phyloP scores from a whole-genome alignment of 1,140 invertebrate genomes.

The Drosophila lacteicornis region DNA sequence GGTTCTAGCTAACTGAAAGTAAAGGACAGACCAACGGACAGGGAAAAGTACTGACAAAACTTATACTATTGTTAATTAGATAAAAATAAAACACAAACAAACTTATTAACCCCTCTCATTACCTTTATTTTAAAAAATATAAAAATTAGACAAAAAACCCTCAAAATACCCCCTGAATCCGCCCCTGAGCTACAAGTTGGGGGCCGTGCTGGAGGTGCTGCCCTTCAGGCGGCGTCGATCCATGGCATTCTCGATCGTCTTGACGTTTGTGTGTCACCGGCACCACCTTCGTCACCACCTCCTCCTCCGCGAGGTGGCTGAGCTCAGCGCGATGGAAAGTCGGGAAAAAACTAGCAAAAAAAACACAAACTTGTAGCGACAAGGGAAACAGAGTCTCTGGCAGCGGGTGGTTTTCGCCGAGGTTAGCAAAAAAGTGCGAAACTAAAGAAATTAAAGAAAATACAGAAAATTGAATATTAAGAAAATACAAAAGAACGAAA shows the following conservation, averaged over 20 bases:
- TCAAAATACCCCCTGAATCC: not conserved
- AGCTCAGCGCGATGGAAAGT: slow-evolving; percentile 25
- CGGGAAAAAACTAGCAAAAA: not conserved
- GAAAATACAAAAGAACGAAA: not conserved
- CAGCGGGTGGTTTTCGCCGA: slow-evolving; percentile 36
- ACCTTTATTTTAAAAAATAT: too few relatives aligned
- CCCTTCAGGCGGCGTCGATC: slow-evolving; percentile 28
- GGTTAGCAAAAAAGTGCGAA: slow-evolving; percentile 31
- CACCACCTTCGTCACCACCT: slow-evolving; percentile 3
- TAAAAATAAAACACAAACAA: too few relatives aligned
- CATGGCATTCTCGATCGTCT: slow-evolving; percentile 33
- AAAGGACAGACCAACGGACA: too few relatives aligned
- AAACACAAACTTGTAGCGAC: slow-evolving; percentile 25
- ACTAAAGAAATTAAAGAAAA: not conserved
- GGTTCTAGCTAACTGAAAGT: too few relatives aligned
- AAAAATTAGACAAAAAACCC: too few relatives aligned
- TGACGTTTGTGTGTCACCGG: slow-evolving; percentile 34
- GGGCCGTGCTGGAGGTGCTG: slow-evolving; percentile 22
- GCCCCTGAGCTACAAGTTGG: not conserved
- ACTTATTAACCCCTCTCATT: too few relatives aligned
- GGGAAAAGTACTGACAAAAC: too few relatives aligned
- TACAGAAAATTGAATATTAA: not conserved
- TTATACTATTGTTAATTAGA: too few relatives aligned
- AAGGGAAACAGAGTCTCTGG: slow-evolving; percentile 30
- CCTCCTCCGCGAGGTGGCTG: slow-evolving; percentile 14